A percentile compares a stretch with the other conserved stretches of the same genome.
These are phyloP conservation scores for Stichodactyla mertensii DNA, from an alignment of 64 coral and sea anemone genomes.

Conservation along the genomic window DNA sequence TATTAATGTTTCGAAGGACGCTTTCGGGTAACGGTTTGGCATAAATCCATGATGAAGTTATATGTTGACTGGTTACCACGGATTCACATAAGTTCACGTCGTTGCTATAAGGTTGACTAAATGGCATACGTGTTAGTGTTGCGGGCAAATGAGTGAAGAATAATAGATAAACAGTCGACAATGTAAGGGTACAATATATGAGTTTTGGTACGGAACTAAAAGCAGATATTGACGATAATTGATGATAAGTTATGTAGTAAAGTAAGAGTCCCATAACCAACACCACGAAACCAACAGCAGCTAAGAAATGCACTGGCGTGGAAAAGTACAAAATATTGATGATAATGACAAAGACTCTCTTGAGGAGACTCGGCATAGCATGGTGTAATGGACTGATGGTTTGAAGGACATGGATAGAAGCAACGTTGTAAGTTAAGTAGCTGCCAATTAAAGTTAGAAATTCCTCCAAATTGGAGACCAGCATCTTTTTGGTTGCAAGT, in stretches of 20 bases:
- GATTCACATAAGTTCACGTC: too few species aligned
- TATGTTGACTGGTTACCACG: background rate
- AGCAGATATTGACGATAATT: too few species aligned
- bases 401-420: constrained; percentile 12
- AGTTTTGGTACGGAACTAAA: too few species aligned
- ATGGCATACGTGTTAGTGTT: too few species aligned
- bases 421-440: constrained; percentile 1
- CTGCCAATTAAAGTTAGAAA: background rate
- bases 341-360: constrained; percentile 25
- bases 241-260: background rate
- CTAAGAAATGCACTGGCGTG: background rate
- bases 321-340: constrained; percentile 21
- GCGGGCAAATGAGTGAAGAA: too few species aligned
- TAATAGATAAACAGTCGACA: too few species aligned
- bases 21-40: background rate
- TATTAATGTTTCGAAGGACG: background rate
- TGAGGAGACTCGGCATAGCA: background rate
- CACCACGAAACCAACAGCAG: background rate
- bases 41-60: constrained; percentile 1
- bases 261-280: background rate
- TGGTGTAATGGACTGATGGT: background rate
- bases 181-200: too few species aligned
- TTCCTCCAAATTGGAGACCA: background rate
- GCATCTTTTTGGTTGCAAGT: background rate
- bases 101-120: too few species aligned